Percentiles rank a stretch among this genome's conserved stretches.
phyloP scores from a whole-genome alignment of 2,888 invertebrate genomes.

The Acanthopleura granulata region DNA sequence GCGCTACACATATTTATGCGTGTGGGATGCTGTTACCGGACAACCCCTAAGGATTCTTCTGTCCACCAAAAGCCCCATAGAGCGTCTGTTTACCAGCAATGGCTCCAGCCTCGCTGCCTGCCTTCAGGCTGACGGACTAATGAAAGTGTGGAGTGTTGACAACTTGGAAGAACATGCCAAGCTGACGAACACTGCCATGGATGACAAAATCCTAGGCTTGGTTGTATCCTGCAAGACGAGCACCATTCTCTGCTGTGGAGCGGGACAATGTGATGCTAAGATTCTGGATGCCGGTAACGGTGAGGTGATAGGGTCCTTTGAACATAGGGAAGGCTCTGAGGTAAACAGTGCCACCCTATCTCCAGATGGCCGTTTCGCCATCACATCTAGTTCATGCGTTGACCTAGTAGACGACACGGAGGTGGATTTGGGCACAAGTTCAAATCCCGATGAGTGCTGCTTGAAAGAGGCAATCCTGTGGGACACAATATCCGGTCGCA shows the following conservation, averaged over 20 bases:
- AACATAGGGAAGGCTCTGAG: constrained; percentile 43
- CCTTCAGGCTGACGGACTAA: constrained; percentile 50
- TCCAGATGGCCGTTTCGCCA: constrained; percentile 43
- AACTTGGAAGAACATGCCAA: constrained; percentile 56
- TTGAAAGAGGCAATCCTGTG: constrained; percentile 51
- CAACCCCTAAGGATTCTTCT: constrained; percentile 53
- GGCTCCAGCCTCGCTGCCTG: constrained; percentile 53
- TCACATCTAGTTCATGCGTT: constrained; percentile 31
- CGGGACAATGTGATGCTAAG: constrained; percentile 51
- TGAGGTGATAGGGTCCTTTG: constrained; percentile 41
- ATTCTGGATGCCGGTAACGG: constrained; percentile 47
- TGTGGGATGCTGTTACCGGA: constrained; percentile 54
- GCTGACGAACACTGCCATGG: constrained; percentile 49
- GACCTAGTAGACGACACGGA: too few species aligned
- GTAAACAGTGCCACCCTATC: constrained; percentile 45
- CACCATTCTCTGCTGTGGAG: constrained; percentile 42
- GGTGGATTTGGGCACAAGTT: too few species aligned
- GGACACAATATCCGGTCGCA: constrained; percentile 44
- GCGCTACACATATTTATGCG: constrained; percentile 56
- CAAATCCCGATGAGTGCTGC: too few species aligned
- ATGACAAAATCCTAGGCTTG: constrained; percentile 40
- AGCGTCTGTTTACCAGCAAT: constrained; percentile 52
- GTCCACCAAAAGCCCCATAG: constrained; percentile 48
- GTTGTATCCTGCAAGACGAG: constrained; percentile 37
- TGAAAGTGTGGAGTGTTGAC: constrained; percentile 62